Base-by-base conservation (phyloP, 1,140 invertebrate genomes). In the Cylas formicarius region DNA sequence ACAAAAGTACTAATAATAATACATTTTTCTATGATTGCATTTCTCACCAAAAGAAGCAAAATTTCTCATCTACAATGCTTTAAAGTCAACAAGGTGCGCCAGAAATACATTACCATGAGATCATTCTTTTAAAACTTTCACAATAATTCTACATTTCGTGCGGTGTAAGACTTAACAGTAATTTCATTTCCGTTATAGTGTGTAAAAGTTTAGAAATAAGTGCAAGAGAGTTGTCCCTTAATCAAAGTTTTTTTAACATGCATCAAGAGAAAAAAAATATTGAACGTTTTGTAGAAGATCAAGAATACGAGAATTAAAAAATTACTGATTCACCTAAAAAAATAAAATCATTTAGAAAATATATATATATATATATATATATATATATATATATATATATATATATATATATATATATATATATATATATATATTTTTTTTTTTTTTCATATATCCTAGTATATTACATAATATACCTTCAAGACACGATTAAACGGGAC, bases 11-110 rank as follows among this genome's bases (percentile, higher is more conserved):
- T 36, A 35, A 14, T 27, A 38, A 16, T 34, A 36, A 38, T 16
- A 32, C 13, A 19, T 33, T 31, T 18, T 42, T 10, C 18, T 42
- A 24, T 37, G 9, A 18, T 36, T 44, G 16, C 11, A 40, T 23
- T 20, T 45, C 39, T 45, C 29, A 34, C 17, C 21, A 19, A 39
- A 29, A 36, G 24, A 39, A 39, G 37, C n/a, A 36, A 36, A 10
- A 14, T 21, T 19, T 36, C 4, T 4, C 19, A 36, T 36, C 19
- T 19, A 36, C 34, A 22, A n/a, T n/a, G 10, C 13, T 32, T 32
- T 14, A 14, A 48, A 42, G 21, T 37, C 17, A 40, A 20, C 17
- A 14, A 24, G 32, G 28, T 14, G 19, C 8, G 24, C 13, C 31
- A 10, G 19, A 32, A 32, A 32, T 14, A 18, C 31, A 2, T 32